Conservation (phyloP, 2,113 vertebrate species). For the Romanogobio albipinnatus region DNA sequence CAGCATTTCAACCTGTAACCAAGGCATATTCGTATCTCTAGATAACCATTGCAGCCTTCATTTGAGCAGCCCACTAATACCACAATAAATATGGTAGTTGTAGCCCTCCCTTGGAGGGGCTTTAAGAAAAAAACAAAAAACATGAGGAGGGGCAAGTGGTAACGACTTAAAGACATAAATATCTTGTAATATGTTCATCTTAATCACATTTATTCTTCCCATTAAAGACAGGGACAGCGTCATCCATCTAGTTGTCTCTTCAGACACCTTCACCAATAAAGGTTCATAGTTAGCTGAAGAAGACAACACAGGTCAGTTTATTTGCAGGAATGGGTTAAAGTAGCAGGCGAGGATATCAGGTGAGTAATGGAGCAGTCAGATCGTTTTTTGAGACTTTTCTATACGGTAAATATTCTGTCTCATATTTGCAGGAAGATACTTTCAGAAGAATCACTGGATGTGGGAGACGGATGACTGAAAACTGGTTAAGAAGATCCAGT, state of each 20-base stretch:
- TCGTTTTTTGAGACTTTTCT: no score
- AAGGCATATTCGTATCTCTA: neutral
- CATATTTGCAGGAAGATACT: no score
- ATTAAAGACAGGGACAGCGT: conserved; percentile 1
- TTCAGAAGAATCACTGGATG: no score
- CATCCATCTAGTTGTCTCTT: neutral
- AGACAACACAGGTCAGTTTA: no score
- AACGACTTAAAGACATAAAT: neutral
- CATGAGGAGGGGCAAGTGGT: neutral
- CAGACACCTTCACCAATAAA: neutral
- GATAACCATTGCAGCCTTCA: neutral
- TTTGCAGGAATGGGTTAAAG: no score
- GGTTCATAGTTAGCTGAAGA: conserved; percentile 2
- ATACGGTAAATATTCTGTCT: no score
- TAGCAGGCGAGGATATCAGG: no score
- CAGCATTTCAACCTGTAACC: neutral
- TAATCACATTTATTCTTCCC: conserved; percentile 29
- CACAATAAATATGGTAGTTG: neutral
- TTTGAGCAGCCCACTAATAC: no score
- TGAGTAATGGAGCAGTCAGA: no score
- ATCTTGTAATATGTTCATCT: neutral
- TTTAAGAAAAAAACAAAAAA: neutral
- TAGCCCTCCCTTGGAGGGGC: neutral
- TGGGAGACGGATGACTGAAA: no score
- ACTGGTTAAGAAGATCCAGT: no score